These are phyloP conservation scores for Megastigmus dorsalis DNA, from an alignment of 2,888 invertebrate species.

Conservation along the genomic window DNA sequence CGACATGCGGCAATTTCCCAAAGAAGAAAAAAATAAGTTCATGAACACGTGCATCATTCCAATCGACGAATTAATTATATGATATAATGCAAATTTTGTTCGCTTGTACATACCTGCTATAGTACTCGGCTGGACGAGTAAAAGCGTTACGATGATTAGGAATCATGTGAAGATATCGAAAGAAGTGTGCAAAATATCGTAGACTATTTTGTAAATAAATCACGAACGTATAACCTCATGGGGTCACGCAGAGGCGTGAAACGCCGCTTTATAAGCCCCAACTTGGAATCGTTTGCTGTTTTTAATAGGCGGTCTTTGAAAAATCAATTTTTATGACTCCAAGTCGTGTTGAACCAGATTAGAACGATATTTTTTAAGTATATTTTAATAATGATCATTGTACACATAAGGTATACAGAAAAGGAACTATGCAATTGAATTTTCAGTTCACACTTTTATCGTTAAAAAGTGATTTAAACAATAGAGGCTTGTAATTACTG, in stretches of 20 bases:
- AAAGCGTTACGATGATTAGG: constrained; percentile 14
- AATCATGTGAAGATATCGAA: constrained; percentile 6
- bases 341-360: not conserved
- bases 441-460: not conserved
- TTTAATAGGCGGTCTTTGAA: constrained; percentile 29
- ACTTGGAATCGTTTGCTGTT: not conserved
- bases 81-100: constrained; percentile 39
- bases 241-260: constrained; percentile 9
- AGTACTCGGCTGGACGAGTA: constrained; percentile 36
- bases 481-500: not conserved
- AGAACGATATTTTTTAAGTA: constrained; percentile 23
- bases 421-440: too few relatives aligned
- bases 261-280: constrained; percentile 5
- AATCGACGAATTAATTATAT: constrained; percentile 33
- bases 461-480: not conserved
- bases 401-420: not conserved
- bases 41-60: constrained; percentile 43
- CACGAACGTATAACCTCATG: not conserved
- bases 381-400: constrained; percentile 10
- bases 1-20: too few relatives aligned
- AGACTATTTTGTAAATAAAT: constrained; percentile 51
- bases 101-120: constrained; percentile 50
- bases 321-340: constrained; percentile 47
- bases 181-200: constrained; percentile 22
- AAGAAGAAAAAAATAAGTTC: constrained; percentile 9